Evolutionary conservation across 1,140 invertebrate genomes (phyloP), one percentile per base, ranked within the genome.

Genomic region (Myzus persicae): DNA sequence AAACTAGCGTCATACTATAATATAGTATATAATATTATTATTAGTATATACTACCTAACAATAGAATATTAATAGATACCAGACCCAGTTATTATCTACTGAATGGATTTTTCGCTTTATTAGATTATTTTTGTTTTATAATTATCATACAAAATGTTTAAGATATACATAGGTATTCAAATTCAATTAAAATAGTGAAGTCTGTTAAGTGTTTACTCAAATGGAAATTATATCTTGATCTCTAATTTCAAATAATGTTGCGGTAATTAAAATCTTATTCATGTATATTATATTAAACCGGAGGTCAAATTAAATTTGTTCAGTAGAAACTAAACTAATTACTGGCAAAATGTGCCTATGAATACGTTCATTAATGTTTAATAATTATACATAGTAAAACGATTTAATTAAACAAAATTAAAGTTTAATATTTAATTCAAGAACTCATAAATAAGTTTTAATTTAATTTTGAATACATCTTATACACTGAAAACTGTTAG

Each of bases 391-490:
- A n/a, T n/a, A 76, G 11, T 76, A 76, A 76, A 76, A 76, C n/a
- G 14, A 76, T n/a, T 76, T 76, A 76, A 36, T n/a, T 5, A 76
- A 76, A 76, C 59, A 76, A 76, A 76, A 76, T 76, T 67, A 76
- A 76, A n/a, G 59, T 76, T 76, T 18, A 76, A 76, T 76, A 76
- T n/a, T 76, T 76, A 76, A 18, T n/a, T 76, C 31, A 67, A 14
- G 2, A 76, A 76, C n/a, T 76, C n/a, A 76, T 51, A 76, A 36
- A 76, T 76, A 76, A 76, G 31, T 76, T 76, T 76, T n/a, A 76
- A 76, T 76, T 76, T 36, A 76, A 76, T n/a, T 76, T 76, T 76
- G 59, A n/a, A n/a, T 76, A 76, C n/a, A n/a, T n/a, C n/a, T 76
- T 76, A 76, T 18, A 6, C n/a, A 6, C n/a, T 76, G 31, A n/a